phyloP scores from a whole-genome alignment of 2,888 invertebrate species.

The Eremobia ochroleuca region DNA sequence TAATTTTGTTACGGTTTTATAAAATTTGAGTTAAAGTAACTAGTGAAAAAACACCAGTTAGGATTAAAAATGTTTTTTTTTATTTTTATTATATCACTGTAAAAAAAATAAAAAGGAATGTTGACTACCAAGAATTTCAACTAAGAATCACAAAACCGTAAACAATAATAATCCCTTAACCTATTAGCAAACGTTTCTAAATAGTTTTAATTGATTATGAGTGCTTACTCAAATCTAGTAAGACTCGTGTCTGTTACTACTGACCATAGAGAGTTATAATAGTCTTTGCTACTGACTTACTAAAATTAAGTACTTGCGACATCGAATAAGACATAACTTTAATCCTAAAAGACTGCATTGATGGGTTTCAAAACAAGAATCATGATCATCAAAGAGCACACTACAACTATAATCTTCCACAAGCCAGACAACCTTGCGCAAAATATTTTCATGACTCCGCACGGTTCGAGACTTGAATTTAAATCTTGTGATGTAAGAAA shows the following conservation, averaged over 20 bases:
- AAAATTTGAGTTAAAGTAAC: neutral
- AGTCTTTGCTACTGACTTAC: too few relatives aligned
- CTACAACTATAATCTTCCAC: constrained; percentile 62
- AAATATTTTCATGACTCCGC: constrained; percentile 70
- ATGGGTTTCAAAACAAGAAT: constrained; percentile 43
- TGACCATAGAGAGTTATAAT: too few relatives aligned
- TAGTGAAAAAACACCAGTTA: too few relatives aligned
- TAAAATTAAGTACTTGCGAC: neutral
- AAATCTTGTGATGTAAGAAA: constrained; percentile 89
- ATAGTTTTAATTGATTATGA: neutral
- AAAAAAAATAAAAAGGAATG: neutral
- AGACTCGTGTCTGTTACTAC: too few relatives aligned
- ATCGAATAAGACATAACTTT: constrained; percentile 16
- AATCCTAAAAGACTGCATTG: constrained; percentile 7
- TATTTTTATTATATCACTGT: neutral
- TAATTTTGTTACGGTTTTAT: neutral
- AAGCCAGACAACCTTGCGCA: constrained; percentile 69
- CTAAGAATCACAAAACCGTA: neutral
- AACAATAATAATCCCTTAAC: neutral
- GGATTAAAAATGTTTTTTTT: neutral
- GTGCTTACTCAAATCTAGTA: constrained; percentile 8
- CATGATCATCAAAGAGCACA: constrained; percentile 50
- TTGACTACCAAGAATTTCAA: neutral
- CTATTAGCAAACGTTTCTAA: neutral
- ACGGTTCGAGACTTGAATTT: constrained; percentile 85